Conservation (phyloP, 2,888 invertebrate species). For the Mechanitis mazaeus region DNA sequence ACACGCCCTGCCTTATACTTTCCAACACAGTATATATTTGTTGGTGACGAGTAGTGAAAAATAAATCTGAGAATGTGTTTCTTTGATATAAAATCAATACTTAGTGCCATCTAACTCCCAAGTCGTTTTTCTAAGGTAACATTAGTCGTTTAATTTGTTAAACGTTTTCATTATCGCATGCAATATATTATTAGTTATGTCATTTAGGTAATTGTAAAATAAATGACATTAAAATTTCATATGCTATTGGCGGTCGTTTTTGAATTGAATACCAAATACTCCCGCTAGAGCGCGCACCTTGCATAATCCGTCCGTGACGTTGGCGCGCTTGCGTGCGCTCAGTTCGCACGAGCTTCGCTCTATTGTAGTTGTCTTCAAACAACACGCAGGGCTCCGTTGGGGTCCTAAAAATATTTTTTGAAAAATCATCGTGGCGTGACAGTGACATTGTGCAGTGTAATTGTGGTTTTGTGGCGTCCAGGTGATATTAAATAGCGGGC, state of each 20-base stretch:
- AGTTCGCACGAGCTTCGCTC: slow-evolving; percentile 57
- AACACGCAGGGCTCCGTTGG: slow-evolving; percentile 44
- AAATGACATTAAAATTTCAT: slow-evolving; percentile 35
- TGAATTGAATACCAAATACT: slow-evolving; percentile 39
- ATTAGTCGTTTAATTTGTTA: slow-evolving; percentile 2
- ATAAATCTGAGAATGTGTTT: slow-evolving; percentile 36
- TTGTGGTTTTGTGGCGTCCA: slow-evolving; percentile 36
- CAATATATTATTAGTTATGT: slow-evolving; percentile 15
- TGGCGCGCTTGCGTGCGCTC: slow-evolving; percentile 50
- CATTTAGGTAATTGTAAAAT: slow-evolving; percentile 35
- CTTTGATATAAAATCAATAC: slow-evolving; percentile 65
- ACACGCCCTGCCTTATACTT: slow-evolving; percentile 52
- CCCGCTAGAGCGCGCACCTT: slow-evolving; percentile 43
- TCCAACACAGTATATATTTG: slow-evolving; percentile 35
- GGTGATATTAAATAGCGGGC: slow-evolving; percentile 34
- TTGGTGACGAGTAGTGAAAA: slow-evolving; percentile 33
- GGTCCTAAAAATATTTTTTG: slow-evolving; percentile 40
- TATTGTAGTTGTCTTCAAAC: slow-evolving; percentile 52
- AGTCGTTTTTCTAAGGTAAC: neutral
- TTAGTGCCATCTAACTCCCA: slow-evolving; percentile 11
- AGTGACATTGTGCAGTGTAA: slow-evolving; percentile 52
- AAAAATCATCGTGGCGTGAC: slow-evolving; percentile 32
- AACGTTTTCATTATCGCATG: slow-evolving; percentile 9
- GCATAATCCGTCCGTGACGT: slow-evolving; percentile 37
- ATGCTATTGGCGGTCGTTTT: slow-evolving; percentile 57